Evolutionary conservation across 2,888 invertebrate genomes (phyloP).

Genomic region (Ceriagrion tenellum): DNA sequence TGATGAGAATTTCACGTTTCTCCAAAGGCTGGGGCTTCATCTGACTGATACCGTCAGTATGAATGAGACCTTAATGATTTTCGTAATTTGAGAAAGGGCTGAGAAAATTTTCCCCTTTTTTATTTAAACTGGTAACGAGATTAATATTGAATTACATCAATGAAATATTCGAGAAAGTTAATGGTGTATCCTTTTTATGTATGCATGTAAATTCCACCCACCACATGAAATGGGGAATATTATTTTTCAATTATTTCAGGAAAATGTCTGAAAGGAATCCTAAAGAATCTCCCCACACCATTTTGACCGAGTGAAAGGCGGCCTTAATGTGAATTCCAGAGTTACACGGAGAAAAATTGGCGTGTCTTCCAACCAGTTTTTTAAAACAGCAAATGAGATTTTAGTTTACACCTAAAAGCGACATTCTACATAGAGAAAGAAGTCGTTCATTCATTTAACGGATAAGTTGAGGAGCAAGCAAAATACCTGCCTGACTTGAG

Average conservation of each 20-base stretch:
- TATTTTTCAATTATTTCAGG: background rate
- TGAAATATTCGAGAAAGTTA: background rate
- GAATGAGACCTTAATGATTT: background rate
- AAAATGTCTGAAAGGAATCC: background rate
- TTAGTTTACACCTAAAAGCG: background rate
- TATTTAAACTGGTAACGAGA: background rate
- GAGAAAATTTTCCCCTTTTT: background rate
- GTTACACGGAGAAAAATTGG: background rate
- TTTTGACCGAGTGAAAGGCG: background rate
- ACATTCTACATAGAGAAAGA: background rate
- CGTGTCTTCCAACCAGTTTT: background rate
- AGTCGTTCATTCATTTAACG: background rate
- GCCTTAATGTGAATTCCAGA: background rate
- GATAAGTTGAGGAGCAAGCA: background rate
- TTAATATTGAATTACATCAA: background rate
- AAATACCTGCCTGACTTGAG: background rate
- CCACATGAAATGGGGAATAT: background rate
- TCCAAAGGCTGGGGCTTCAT: too few relatives aligned
- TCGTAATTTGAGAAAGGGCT: background rate
- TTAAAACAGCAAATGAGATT: background rate
- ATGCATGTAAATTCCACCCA: background rate
- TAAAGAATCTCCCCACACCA: background rate
- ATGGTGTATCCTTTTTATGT: background rate
- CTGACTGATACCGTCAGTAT: background rate
- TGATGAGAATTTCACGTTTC: too few relatives aligned